A percentile compares a stretch with the other conserved stretches of the same genome.
Conservation (phyloP, 2,888 invertebrate genomes). For the Tetragonula carbonaria region DNA sequence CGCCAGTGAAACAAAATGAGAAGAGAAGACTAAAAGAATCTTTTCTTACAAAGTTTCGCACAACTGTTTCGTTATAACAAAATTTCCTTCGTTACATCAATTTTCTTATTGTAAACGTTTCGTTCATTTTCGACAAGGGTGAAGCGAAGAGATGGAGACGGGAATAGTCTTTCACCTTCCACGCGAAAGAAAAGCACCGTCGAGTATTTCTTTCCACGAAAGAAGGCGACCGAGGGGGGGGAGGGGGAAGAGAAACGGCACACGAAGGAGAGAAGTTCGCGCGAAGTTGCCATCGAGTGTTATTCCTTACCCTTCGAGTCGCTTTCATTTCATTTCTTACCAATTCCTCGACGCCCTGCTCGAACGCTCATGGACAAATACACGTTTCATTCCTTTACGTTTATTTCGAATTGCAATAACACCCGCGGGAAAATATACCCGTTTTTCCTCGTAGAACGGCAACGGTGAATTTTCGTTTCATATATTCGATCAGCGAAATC, state of each 20-base stretch:
- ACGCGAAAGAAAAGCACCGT: background rate
- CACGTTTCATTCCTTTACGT: slow-evolving; percentile 18
- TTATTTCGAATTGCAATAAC: background rate
- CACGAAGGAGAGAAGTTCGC: slow-evolving; percentile 33
- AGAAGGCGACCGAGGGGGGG: background rate
- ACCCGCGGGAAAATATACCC: background rate
- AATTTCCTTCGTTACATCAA: no score
- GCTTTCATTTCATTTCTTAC: slow-evolving; percentile 56
- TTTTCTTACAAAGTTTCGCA: no score
- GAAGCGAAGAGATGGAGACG: background rate
- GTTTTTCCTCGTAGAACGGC: background rate
- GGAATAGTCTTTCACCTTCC: background rate
- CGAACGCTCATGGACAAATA: slow-evolving; percentile 44
- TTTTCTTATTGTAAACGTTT: no score
- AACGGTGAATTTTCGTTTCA: background rate
- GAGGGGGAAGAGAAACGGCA: background rate
- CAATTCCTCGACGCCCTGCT: slow-evolving; percentile 10
- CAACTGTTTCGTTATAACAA: no score
- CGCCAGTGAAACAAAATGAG: no score
- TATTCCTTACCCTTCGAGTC: slow-evolving; percentile 57
- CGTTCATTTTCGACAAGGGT: no score
- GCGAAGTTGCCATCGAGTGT: slow-evolving; percentile 48
- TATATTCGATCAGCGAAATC: background rate
- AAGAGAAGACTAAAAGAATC: no score
- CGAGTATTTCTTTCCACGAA: background rate